Evolutionary conservation across 2,113 vertebrate species (phyloP).

Genomic region (Holacanthus passer): DNA sequence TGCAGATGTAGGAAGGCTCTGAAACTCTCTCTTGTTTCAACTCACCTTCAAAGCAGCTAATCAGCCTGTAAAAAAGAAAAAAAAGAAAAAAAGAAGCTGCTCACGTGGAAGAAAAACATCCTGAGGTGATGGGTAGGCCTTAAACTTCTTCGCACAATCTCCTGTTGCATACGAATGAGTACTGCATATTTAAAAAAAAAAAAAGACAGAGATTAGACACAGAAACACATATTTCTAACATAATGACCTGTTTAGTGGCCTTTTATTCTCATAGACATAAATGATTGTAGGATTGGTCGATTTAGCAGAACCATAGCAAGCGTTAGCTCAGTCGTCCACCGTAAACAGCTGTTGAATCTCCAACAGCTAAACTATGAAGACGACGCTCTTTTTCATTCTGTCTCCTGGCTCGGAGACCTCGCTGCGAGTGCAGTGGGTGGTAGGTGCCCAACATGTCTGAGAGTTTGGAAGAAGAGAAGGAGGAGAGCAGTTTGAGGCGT

Average conservation of each 20-base stretch:
- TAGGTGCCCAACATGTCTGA: conserved; percentile 54
- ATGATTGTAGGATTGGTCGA: background rate
- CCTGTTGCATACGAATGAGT: conserved; percentile 6
- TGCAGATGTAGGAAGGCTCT: conserved; percentile 41
- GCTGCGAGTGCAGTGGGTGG: conserved; percentile 63
- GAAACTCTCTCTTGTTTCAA: conserved; percentile 39
- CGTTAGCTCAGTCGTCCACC: background rate
- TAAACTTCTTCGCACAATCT: conserved; percentile 5
- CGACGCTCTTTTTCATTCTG: conserved; percentile 28
- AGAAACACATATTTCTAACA: conserved; percentile 21
- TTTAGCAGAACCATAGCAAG: background rate
- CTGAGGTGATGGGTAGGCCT: conserved; percentile 9
- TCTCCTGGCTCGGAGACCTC: conserved; percentile 51
- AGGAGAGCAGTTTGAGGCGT: conserved; percentile 64
- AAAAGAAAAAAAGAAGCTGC: too few relatives aligned
- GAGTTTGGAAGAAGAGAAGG: conserved; percentile 51
- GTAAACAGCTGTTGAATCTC: conserved; percentile 32
- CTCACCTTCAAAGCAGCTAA: conserved; percentile 45
- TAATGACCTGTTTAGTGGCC: background rate
- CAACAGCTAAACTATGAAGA: conserved; percentile 26
- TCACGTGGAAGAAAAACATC: conserved; percentile 18
- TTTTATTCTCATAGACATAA: conserved; percentile 14
- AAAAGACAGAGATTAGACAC: background rate
- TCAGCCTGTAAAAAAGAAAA: conserved; percentile 45
- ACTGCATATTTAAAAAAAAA: background rate